Conservation (phyloP, 2,113 vertebrate species). For the Haplochromis burtoni region DNA sequence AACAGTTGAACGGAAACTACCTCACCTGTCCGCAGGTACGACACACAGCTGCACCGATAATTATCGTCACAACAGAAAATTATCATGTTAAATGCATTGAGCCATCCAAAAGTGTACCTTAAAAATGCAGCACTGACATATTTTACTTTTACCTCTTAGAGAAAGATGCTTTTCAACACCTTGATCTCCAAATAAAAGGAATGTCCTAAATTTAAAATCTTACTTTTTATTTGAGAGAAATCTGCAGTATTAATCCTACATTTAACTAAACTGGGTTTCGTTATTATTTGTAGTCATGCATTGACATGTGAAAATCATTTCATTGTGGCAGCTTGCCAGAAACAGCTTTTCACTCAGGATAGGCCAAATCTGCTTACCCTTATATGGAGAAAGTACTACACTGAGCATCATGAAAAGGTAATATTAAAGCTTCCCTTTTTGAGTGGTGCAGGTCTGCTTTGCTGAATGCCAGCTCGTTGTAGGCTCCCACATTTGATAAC, state of each 20-base stretch:
- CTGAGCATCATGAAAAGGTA: background rate
- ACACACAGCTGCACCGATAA: background rate
- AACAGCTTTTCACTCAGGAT: background rate
- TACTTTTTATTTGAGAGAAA: background rate
- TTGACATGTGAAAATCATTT: background rate
- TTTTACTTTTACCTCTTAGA: background rate
- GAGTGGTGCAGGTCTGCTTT: background rate
- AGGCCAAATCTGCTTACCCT: background rate
- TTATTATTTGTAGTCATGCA: background rate
- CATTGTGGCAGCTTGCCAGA: background rate
- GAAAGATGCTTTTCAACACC: background rate
- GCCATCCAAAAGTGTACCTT: background rate
- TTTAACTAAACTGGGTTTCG: background rate
- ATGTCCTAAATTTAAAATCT: background rate
- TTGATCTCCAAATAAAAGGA: background rate
- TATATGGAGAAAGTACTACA: background rate
- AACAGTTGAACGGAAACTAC: background rate
- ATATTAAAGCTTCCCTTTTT: background rate
- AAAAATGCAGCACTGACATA: background rate
- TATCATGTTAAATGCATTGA: background rate
- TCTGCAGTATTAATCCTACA: background rate
- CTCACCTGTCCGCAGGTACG: conserved; percentile 42
- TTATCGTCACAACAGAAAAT: rapidly evolving
- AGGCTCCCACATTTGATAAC: background rate
- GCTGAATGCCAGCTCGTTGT: background rate